Conservation (phyloP, 2,113 vertebrate species). For the Corythornis madagascariensis region DNA sequence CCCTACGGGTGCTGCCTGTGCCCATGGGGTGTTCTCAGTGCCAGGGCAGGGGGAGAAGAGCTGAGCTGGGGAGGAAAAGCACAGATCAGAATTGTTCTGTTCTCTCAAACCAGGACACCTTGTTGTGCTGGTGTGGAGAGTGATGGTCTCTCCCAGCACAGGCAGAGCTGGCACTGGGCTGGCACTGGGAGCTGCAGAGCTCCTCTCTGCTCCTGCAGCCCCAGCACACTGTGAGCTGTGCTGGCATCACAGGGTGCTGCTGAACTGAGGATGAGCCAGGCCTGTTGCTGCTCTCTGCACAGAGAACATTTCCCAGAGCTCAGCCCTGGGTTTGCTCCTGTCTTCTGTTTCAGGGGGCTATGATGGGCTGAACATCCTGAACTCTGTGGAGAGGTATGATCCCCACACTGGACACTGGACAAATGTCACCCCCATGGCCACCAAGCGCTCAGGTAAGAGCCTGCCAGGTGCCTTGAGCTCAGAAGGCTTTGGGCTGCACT, state of each 20-base stretch:
- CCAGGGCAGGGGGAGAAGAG: no score
- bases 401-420: slow-evolving; percentile 99
- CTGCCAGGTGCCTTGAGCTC: neutral
- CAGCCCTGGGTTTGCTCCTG: neutral
- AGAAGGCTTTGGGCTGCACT: neutral
- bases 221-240: rapidly evolving
- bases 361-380: slow-evolving; percentile 96
- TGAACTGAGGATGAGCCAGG: neutral
- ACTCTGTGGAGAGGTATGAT: slow-evolving; percentile 96
- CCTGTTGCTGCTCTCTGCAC: neutral
- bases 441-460: slow-evolving; percentile 90
- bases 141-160: neutral
- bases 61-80: no score
- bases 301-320: neutral
- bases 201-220: neutral
- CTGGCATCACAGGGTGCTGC: rapidly evolving
- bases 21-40: no score
- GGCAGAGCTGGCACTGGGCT: neutral
- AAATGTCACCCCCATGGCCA: slow-evolving; percentile 96
- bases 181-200: neutral
- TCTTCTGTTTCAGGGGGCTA: slow-evolving; percentile 86
- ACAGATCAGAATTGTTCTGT: no score
- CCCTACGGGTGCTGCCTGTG: no score
- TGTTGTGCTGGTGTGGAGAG: neutral
- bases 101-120: neutral